Conservation (phyloP, 2,797 vertebrate genomes). For the Coregonus suidteri region DNA sequence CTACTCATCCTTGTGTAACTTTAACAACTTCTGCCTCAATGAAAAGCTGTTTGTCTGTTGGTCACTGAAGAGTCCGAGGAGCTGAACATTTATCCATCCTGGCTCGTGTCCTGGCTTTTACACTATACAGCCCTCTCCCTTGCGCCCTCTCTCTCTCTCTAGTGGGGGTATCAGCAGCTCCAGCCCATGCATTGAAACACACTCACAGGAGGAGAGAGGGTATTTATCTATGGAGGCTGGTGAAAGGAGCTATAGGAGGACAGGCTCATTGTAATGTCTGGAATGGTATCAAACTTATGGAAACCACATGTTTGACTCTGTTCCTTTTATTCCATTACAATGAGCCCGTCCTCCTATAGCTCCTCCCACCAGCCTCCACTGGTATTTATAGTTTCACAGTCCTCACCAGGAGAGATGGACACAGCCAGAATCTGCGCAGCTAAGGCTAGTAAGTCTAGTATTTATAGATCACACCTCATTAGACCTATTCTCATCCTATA, state of each 20-base stretch:
- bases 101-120: not conserved
- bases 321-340: too few relatives aligned
- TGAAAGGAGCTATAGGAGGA: too few relatives aligned
- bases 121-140: not conserved
- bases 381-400: not conserved
- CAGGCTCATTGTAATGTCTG: too few relatives aligned
- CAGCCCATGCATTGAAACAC: not conserved
- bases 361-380: too few relatives aligned
- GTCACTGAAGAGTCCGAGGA: not conserved
- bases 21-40: not conserved
- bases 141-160: not conserved
- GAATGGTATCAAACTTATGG: too few relatives aligned
- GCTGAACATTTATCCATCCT: not conserved
- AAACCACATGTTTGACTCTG: too few relatives aligned
- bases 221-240: not conserved
- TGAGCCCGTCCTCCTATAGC: too few relatives aligned
- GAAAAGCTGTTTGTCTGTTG: not conserved
- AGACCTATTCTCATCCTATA: not conserved
- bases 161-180: not conserved
- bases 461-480: not conserved
- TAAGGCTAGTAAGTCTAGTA: not conserved
- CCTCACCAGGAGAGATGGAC: not conserved
- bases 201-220: not conserved
- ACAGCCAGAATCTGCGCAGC: not conserved
- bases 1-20: not conserved